These are phyloP conservation scores for Drosophila jambulina DNA, from an alignment of 1,140 invertebrate species.

Conservation along the genomic window DNA sequence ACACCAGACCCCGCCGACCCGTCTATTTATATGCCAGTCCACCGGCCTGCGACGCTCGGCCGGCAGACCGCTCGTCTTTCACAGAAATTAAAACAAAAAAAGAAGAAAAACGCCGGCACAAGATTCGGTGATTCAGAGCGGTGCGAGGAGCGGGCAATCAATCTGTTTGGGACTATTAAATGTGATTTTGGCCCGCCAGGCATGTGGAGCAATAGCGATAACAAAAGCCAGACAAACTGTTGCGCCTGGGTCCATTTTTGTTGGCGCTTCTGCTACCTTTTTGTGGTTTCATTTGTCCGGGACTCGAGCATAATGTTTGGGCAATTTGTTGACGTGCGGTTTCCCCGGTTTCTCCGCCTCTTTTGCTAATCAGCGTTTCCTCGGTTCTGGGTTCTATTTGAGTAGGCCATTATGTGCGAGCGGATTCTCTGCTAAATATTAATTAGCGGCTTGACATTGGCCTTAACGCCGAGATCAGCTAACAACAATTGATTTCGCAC, in stretches of 20 bases:
- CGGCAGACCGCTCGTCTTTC: constrained; percentile 58
- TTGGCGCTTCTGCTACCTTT: constrained; percentile 35
- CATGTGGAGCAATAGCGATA: constrained; percentile 57
- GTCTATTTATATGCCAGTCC: constrained; percentile 70
- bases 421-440: constrained; percentile 37
- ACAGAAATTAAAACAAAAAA: constrained; percentile 70
- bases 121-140: constrained; percentile 36
- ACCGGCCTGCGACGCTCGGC: constrained; percentile 24
- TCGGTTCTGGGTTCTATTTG: constrained; percentile 69
- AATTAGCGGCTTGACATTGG: constrained; percentile 63
- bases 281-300: constrained; percentile 62
- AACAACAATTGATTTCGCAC: constrained; percentile 41
- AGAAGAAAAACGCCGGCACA: constrained; percentile 26
- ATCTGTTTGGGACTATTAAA: constrained; percentile 81
- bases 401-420: constrained; percentile 58
- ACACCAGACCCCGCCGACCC: constrained; percentile 48
- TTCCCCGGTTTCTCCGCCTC: constrained; percentile 25
- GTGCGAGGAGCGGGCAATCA: constrained; percentile 51
- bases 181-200: constrained; percentile 76
- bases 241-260: constrained; percentile 23
- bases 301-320: constrained; percentile 36
- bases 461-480: constrained; percentile 36
- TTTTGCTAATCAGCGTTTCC: constrained; percentile 55
- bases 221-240: constrained; percentile 40
- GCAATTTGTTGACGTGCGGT: constrained; percentile 64